These are phyloP conservation scores for Acipenser ruthenus DNA, from an alignment of 2,797 vertebrate species.

Conservation along the genomic window DNA sequence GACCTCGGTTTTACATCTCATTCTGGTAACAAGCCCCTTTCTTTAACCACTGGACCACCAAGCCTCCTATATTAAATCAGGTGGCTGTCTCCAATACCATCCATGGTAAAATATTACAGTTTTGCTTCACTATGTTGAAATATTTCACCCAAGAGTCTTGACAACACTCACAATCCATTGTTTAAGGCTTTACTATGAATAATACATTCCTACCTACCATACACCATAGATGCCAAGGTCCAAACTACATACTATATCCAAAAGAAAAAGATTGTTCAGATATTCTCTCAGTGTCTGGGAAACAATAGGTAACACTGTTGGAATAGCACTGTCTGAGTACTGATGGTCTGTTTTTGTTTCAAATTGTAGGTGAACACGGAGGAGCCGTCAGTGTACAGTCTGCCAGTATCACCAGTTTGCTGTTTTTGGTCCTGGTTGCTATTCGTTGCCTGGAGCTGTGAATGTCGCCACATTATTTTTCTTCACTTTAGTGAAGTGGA, in stretches of 20 bases:
- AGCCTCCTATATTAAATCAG: too few relatives aligned
- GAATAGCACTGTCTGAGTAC: too few relatives aligned
- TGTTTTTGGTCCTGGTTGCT: constrained; percentile 62
- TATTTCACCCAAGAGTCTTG: too few relatives aligned
- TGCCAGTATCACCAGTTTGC: constrained; percentile 39
- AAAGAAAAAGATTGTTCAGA: too few relatives aligned
- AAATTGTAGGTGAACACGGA: constrained; percentile 53
- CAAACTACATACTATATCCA: constrained; percentile 60
- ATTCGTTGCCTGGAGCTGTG: constrained; percentile 76
- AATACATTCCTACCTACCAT: constrained; percentile 31
- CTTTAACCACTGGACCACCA: too few relatives aligned
- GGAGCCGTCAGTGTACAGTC: constrained; percentile 33
- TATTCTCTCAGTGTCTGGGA: too few relatives aligned
- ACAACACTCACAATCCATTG: too few relatives aligned
- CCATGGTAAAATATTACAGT: background rate
- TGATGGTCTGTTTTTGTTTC: constrained; percentile 10
- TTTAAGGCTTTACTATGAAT: too few relatives aligned
- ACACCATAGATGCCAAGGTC: constrained; percentile 55
- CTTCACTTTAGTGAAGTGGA: constrained; percentile 56
- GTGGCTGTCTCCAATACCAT: too few relatives aligned
- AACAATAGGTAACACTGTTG: constrained; percentile 62
- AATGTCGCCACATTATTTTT: constrained; percentile 75
- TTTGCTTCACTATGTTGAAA: constrained; percentile 25
- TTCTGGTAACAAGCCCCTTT: too few relatives aligned
- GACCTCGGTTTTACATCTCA: too few relatives aligned